Conservation (phyloP, 1,140 invertebrate genomes). For the Drosophila sturtevanti region DNA sequence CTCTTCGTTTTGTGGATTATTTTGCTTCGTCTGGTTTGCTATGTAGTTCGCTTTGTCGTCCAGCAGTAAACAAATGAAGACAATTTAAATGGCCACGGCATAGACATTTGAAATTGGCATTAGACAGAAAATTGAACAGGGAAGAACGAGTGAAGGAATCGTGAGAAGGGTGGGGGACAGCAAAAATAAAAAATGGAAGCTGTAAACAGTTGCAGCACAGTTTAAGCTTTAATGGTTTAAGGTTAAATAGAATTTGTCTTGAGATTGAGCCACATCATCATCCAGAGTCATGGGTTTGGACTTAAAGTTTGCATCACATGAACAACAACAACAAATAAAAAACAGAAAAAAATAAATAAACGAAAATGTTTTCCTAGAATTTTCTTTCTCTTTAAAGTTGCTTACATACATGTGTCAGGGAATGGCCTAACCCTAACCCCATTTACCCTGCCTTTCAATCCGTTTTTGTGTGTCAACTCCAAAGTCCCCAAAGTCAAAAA, state of each 20-base stretch:
- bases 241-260: neutral
- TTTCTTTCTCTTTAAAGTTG: neutral
- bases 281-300: neutral
- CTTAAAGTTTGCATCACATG: neutral
- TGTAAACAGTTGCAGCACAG: constrained; percentile 39
- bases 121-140: constrained; percentile 44
- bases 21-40: constrained; percentile 28
- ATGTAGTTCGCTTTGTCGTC: constrained; percentile 17
- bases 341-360: no score
- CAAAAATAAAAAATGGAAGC: constrained; percentile 51
- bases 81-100: constrained; percentile 76
- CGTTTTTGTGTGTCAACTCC: constrained; percentile 46
- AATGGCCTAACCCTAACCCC: constrained; percentile 17
- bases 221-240: constrained; percentile 14
- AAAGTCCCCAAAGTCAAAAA: constrained; percentile 61
- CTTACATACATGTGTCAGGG: constrained; percentile 16
- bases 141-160: neutral
- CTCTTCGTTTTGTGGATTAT: constrained; percentile 2
- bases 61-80: constrained; percentile 74
- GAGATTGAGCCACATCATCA: no score
- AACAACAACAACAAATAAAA: no score
- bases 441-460: constrained; percentile 30
- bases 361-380: no score
- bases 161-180: no score
- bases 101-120: constrained; percentile 54